Base-by-base conservation (phyloP, 2,888 invertebrate species). In the Oxystoma pomonae region DNA sequence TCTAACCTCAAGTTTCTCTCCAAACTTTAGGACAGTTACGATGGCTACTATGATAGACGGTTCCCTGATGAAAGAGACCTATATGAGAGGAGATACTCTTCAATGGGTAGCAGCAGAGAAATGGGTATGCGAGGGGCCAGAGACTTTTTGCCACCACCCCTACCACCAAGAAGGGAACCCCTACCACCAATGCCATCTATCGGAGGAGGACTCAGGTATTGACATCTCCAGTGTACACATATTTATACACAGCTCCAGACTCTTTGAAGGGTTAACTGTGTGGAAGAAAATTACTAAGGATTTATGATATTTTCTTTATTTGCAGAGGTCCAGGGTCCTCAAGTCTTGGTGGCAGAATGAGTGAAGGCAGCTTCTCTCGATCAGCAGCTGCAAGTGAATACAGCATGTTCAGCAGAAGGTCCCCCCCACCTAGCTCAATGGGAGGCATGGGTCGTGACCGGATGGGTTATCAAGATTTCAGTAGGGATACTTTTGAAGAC, bases 401-500 rank as follows among this genome's bases (percentile, higher is more conserved):
- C 79, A 85, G 88, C 72, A 91, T 92, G 89, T 92, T 90, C 82
- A 92, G 90, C 80, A 85, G 93, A 70, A 84, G 92, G 73, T 90
- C 91, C 71, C 91, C 92, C 72, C 91, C 92, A 72, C 90, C 91
- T 3, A 72, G 76, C 35, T 72, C 75, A 22, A 71, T 78, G 68
- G 73, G 76, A 57, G 76, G 79, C n/a, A 76, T 78, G 12, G 73
- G 79, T 52, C 77, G 76, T 73, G 78, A 79, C 83, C 87, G 90
- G 75, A 89, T 91, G 84, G 35, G 35, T 35, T 92, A 91, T 81
- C 92, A 93, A 82, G 92, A 92, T 82, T 93, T 92, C 80, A 92
- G 92, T 82, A 85, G 92, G 71, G 92, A 93, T 82, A 90, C 91
- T 57, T 93, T 92, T 81, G 92, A 93, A 82, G 92, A 93, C 76